Conservation (phyloP, 1,140 invertebrate genomes). For the Pogonus chalceus region DNA sequence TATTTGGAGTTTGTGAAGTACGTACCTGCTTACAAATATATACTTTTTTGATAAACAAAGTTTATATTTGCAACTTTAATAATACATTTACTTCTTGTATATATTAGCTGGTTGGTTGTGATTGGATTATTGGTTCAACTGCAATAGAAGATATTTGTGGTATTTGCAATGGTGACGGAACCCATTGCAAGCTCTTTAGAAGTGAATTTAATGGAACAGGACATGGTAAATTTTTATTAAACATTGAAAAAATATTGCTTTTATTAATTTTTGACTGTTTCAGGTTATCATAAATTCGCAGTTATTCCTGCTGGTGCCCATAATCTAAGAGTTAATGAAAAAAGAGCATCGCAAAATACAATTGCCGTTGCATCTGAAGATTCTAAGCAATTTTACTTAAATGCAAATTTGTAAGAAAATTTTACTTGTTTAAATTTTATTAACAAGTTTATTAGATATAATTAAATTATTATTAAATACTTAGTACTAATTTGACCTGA, state of each 20-base stretch:
- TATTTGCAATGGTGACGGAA: constrained; percentile 58
- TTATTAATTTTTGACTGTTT: too few species aligned
- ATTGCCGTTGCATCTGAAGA: constrained; percentile 33
- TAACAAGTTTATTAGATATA: not conserved
- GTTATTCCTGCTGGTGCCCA: constrained; percentile 36
- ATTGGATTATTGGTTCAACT: constrained; percentile 51
- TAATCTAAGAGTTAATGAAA: constrained; percentile 34
- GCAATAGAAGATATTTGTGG: constrained; percentile 58
- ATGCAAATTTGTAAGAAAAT: constrained; percentile 34
- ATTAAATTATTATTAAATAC: not conserved
- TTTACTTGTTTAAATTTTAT: constrained; percentile 6
- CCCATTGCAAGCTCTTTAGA: constrained; percentile 42
- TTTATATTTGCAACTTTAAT: too few species aligned
- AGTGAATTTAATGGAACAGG: constrained; percentile 27
- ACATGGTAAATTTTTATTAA: constrained; percentile 22
- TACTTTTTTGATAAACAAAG: not conserved
- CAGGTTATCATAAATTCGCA: constrained; percentile 36
- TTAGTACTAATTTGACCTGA: not conserved
- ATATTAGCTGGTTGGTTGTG: constrained; percentile 53
- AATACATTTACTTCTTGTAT: constrained; percentile 5
- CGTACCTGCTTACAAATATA: constrained; percentile 14
- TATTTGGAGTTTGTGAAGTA: constrained; percentile 45
- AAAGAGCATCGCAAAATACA: constrained; percentile 29
- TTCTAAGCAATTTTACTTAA: constrained; percentile 34
- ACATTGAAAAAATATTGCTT: too few species aligned